phyloP scores from a whole-genome alignment of 2,797 vertebrate species.

The Malurus leucopterus region DNA sequence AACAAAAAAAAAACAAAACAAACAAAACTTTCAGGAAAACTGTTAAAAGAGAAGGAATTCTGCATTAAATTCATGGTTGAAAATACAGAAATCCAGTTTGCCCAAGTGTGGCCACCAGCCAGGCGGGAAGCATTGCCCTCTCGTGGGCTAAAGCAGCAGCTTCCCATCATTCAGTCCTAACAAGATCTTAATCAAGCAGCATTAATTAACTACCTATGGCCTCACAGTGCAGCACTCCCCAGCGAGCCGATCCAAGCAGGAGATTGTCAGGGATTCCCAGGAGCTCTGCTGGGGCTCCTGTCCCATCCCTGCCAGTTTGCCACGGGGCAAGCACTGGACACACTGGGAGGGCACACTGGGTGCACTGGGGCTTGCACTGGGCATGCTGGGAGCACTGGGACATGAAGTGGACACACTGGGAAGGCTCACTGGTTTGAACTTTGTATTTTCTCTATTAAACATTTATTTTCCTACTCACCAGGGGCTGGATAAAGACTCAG shows the following conservation, averaged over 20 bases:
- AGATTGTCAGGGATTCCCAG: neutral
- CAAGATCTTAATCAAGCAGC: neutral
- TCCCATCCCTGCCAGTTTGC: neutral
- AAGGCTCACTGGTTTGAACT: neutral
- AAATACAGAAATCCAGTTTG: neutral
- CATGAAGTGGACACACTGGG: neutral
- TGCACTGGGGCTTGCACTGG: neutral
- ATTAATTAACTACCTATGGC: neutral
- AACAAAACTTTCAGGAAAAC: neutral
- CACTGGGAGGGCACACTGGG: neutral
- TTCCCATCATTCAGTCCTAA: neutral
- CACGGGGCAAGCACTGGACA: fast-evolving
- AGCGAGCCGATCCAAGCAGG: fast-evolving
- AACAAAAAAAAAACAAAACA: neutral
- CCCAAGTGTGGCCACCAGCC: fast-evolving
- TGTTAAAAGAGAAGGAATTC: neutral
- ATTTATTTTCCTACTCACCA: neutral
- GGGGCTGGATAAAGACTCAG: neutral
- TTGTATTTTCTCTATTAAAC: neutral
- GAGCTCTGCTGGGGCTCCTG: neutral
- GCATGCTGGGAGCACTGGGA: neutral
- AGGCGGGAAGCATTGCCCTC: neutral
- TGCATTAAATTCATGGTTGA: fast-evolving
- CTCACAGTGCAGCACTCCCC: neutral
- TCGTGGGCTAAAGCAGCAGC: neutral